These are phyloP conservation scores for Siphamia tubifer DNA, from an alignment of 2,113 vertebrate species.

Conservation along the genomic window DNA sequence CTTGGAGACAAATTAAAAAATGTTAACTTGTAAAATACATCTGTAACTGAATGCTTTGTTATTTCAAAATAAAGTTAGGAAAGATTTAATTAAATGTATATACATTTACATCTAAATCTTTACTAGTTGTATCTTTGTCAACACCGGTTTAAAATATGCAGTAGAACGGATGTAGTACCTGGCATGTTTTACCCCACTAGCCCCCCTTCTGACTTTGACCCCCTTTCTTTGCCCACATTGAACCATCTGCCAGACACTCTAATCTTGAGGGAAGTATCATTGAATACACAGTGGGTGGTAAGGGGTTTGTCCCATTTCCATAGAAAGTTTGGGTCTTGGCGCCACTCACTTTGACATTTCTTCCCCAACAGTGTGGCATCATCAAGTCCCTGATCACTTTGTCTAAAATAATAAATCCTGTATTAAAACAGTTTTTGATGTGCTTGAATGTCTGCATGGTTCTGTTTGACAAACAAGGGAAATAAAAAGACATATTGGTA, in stretches of 20 bases:
- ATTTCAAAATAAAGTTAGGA: too few species aligned
- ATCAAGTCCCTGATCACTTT: background rate
- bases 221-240: background rate
- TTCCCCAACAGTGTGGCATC: background rate
- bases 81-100: too few species aligned
- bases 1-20: too few species aligned
- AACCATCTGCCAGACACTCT: slow-evolving; percentile 18
- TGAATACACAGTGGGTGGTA: background rate
- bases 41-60: too few species aligned
- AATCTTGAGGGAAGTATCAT: slow-evolving; percentile 4
- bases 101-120: too few species aligned
- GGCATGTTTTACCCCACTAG: background rate
- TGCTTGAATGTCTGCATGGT: background rate
- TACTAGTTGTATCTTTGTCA: too few species aligned
- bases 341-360: background rate
- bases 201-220: background rate
- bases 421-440: background rate
- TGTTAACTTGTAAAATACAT: too few species aligned
- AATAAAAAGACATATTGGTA: slow-evolving; percentile 29
- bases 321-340: background rate
- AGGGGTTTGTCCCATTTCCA: background rate
- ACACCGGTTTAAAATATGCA: background rate
- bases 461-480: slow-evolving; percentile 16
- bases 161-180: background rate
- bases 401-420: background rate